Conservation (phyloP, 2,113 vertebrate genomes). For the Scomber japonicus region DNA sequence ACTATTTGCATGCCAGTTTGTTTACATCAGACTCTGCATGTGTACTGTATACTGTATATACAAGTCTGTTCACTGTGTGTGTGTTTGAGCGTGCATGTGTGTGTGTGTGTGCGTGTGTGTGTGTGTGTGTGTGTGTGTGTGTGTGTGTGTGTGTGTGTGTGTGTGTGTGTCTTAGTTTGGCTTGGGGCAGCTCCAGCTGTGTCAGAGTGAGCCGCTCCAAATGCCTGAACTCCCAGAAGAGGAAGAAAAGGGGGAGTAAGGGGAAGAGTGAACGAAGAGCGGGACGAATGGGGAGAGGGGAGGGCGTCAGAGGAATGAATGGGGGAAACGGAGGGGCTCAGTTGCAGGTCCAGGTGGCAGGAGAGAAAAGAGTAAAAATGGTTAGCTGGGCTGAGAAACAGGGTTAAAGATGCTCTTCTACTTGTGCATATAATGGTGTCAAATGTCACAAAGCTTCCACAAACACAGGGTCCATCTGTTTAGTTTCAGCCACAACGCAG, state of each 20-base stretch:
- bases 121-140: slow-evolving; percentile 15
- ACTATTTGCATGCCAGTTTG: slow-evolving; percentile 77
- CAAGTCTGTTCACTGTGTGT: slow-evolving; percentile 66
- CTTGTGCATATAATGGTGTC: background rate
- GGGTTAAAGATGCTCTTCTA: slow-evolving; percentile 35
- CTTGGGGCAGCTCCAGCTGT: slow-evolving; percentile 88
- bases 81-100: slow-evolving; percentile 32
- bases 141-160: slow-evolving; percentile 55
- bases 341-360: slow-evolving; percentile 69
- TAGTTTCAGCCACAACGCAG: background rate
- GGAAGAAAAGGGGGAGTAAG: slow-evolving; percentile 73
- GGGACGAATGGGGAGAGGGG: slow-evolving; percentile 67
- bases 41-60: slow-evolving; percentile 79
- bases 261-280: slow-evolving; percentile 58
- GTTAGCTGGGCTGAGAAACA: slow-evolving; percentile 16
- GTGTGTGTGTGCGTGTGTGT: slow-evolving; percentile 46
- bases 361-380: slow-evolving; percentile 37
- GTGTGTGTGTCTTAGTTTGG: slow-evolving; percentile 79
- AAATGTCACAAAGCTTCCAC: background rate
- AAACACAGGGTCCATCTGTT: background rate
- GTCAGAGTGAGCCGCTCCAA: slow-evolving; percentile 87
- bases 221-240: slow-evolving; percentile 87
- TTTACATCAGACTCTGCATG: slow-evolving; percentile 75
- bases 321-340: slow-evolving; percentile 61
- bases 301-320: slow-evolving; percentile 75